Percentiles rank a stretch among this genome's conserved stretches.
phyloP scores from a whole-genome alignment of 2,888 invertebrate genomes.

The Ophion ventricosus region DNA sequence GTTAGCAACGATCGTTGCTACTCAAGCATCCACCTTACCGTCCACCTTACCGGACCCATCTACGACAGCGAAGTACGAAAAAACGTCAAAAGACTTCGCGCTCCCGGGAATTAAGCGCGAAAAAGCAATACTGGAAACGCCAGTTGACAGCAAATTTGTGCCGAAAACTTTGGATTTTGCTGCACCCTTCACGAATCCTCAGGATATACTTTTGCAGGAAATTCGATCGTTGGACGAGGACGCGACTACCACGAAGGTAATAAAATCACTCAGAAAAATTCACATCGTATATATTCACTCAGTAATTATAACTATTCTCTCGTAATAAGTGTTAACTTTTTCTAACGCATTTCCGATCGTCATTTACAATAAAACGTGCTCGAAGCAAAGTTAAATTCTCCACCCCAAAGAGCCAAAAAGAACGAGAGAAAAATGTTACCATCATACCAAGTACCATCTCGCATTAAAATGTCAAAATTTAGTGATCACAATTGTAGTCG shows the following conservation, averaged over 20 bases:
- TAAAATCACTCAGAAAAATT: neutral
- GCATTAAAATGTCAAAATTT: no score
- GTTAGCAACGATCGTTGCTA: conserved; percentile 47
- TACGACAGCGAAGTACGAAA: conserved; percentile 30
- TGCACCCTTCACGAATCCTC: conserved; percentile 71
- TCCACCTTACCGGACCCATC: conserved; percentile 21
- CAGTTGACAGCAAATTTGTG: conserved; percentile 8
- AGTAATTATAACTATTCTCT: no score
- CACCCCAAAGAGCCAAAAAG: no score
- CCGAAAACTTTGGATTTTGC: conserved; percentile 49
- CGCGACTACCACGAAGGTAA: conserved; percentile 67
- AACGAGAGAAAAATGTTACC: neutral
- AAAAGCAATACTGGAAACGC: neutral
- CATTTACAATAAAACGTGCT: no score
- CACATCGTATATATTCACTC: no score
- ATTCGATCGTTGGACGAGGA: conserved; percentile 76
- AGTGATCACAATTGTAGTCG: no score
- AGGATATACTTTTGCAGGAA: conserved; percentile 76
- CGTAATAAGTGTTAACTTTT: no score
- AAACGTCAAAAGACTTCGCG: neutral
- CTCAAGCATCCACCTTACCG: conserved; percentile 32
- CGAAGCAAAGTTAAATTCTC: no score
- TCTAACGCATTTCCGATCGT: no score
- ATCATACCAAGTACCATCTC: no score
- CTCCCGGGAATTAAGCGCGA: conserved; percentile 15